Base-by-base conservation (phyloP, 2,888 invertebrate species). In the Cybosia mesomella region DNA sequence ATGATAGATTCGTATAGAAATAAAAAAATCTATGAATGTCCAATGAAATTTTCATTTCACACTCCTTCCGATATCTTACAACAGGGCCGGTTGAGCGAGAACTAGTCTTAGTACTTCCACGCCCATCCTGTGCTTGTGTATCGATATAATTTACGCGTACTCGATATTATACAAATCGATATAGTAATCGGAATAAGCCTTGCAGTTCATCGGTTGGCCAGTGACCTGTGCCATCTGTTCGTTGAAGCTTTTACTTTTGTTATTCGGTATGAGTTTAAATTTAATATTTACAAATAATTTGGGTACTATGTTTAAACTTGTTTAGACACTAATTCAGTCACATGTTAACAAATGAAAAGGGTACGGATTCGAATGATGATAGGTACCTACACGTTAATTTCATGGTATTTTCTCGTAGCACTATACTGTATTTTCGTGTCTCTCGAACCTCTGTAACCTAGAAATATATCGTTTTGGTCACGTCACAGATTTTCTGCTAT, bases 101-200 rank as follows among this genome's bases (percentile, higher is more conserved):
- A 91, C 92, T 88, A 87, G 91, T 92, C 82, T 86, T 79, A 82
- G 85, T 88, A 90, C 84, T 80, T 83, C 88, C 88, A 85, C 89
- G 87, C 87, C 87, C 83, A 83, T 86, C 75, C 82, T 78, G 79
- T 78, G 83, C 82, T 80, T 59, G 69, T 66, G 68, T 73, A 81
- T 79, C 71, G 69, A 81, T 81, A 77, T 84, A 77, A 76, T 79
- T 82, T 74, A 77, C 79, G 73, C 78, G 76, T 82, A 79, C 79
- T 87, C 84, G 81, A 84, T 84, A 81, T 75, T 75, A 80, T 74
- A 80, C 77, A 77, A 84, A 89, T 88, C 87, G 86, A 87, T 88
- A 85, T 76, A 80, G 75, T 80, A 84, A 86, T 86, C 84, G 82
- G 80, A 82, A 22, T 80, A 81, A 79, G 76, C 81, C 58, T 54